Conservation (phyloP, 2,797 vertebrate species). For the Myotis findleyi region DNA sequence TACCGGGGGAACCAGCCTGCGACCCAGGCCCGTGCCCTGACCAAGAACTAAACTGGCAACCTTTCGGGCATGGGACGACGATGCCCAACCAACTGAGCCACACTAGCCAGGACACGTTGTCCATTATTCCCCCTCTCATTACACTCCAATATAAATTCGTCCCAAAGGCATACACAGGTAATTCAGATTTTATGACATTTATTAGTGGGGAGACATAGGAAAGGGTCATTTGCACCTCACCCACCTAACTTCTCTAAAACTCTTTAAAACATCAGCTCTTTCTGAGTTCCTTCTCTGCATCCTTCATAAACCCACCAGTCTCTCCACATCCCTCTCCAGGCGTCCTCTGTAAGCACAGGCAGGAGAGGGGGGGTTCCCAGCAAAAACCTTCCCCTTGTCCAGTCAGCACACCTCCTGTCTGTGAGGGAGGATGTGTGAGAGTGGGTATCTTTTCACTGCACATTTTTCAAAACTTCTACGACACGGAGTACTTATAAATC, state of each 20-base stretch:
- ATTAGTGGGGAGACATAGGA: neutral
- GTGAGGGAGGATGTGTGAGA: neutral
- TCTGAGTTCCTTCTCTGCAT: neutral
- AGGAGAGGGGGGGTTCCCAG: neutral
- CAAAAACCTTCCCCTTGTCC: neutral
- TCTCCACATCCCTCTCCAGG: neutral
- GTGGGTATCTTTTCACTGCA: neutral
- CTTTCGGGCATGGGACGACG: neutral
- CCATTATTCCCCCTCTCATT: neutral
- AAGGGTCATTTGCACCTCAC: neutral
- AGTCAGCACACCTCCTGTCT: neutral
- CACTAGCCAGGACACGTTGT: neutral
- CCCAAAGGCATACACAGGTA: neutral
- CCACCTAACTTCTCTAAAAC: neutral
- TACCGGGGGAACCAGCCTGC: neutral
- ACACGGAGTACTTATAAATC: neutral
- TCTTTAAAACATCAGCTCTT: neutral
- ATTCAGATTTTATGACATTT: neutral
- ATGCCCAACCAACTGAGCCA: neutral
- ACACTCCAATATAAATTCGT: neutral
- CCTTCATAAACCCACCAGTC: neutral
- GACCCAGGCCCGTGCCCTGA: neutral
- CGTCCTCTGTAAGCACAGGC: neutral
- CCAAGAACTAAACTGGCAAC: neutral
- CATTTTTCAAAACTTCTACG: neutral